Conservation (phyloP, 1,140 invertebrate genomes). For the Lamellibrachia luymesi region DNA sequence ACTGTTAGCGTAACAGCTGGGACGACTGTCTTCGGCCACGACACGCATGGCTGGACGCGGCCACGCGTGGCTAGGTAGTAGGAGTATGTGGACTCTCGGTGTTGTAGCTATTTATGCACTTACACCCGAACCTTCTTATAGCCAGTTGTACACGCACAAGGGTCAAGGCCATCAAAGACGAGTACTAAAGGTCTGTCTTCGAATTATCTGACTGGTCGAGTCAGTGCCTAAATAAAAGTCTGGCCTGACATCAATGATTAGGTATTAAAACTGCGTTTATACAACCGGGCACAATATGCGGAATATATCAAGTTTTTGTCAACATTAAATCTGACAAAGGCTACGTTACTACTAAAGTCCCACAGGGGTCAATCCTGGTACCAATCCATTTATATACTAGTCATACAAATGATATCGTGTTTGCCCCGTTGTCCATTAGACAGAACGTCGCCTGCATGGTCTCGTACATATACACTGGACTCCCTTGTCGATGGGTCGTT, state of each 20-base stretch:
- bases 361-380: too few relatives aligned
- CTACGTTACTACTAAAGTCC: too few relatives aligned
- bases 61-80: not conserved
- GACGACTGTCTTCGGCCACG: not conserved
- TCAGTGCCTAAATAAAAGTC: not conserved
- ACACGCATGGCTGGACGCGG: not conserved
- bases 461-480: too few relatives aligned
- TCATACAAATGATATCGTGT: too few relatives aligned
- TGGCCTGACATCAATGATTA: not conserved
- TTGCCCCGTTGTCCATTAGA: not conserved
- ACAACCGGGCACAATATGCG: not conserved
- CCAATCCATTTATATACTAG: too few relatives aligned
- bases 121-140: not conserved
- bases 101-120: not conserved
- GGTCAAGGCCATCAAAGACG: not conserved
- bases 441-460: not conserved
- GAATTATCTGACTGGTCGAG: not conserved
- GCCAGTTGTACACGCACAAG: not conserved
- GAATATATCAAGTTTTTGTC: not conserved
- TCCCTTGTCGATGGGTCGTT: not conserved
- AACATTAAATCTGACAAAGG: not conserved
- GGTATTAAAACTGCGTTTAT: not conserved
- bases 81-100: not conserved
- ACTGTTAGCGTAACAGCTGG: not conserved
- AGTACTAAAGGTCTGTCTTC: not conserved